Evolutionary conservation across 1,140 invertebrate genomes (phyloP).

Genomic region (Caenorhabditis brenneri): DNA sequence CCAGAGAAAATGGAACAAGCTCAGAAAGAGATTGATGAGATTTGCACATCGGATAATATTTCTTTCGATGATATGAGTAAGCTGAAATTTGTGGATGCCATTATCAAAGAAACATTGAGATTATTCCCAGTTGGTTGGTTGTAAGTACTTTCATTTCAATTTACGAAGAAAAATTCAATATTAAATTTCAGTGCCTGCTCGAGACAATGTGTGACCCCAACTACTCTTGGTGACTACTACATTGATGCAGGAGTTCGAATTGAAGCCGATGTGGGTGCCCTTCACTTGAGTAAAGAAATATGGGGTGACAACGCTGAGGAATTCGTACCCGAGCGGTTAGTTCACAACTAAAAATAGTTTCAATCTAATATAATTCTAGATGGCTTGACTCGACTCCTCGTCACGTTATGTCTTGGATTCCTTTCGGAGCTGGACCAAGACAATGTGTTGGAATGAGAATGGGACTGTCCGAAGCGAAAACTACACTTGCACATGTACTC

Average conservation of each 20-base stretch:
- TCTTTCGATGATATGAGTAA: constrained; percentile 62
- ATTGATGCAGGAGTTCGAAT: constrained; percentile 71
- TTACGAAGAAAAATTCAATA: background rate
- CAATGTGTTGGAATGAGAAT: constrained; percentile 68
- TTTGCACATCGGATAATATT: constrained; percentile 61
- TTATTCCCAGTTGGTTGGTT: constrained; percentile 61
- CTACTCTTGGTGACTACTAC: constrained; percentile 62
- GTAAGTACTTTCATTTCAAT: constrained; percentile 39
- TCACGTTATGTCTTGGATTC: constrained; percentile 52
- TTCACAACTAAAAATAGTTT: background rate
- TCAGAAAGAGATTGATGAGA: constrained; percentile 75
- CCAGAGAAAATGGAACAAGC: constrained; percentile 76
- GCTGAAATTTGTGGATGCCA: constrained; percentile 63
- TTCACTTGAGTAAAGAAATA: constrained; percentile 70
- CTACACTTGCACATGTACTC: constrained; percentile 62
- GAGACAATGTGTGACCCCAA: constrained; percentile 64
- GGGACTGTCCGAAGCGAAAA: constrained; percentile 66
- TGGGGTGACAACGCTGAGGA: constrained; percentile 65
- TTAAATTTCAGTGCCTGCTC: constrained; percentile 51
- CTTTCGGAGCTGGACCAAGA: constrained; percentile 67
- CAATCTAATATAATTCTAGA: background rate
- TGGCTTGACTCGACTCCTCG: constrained; percentile 3
- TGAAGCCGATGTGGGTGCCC: constrained; percentile 69
- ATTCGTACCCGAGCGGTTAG: constrained; percentile 53
- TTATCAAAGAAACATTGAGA: constrained; percentile 66